phyloP scores from a whole-genome alignment of 2,888 invertebrate species.

The Drosophila lacicola region DNA sequence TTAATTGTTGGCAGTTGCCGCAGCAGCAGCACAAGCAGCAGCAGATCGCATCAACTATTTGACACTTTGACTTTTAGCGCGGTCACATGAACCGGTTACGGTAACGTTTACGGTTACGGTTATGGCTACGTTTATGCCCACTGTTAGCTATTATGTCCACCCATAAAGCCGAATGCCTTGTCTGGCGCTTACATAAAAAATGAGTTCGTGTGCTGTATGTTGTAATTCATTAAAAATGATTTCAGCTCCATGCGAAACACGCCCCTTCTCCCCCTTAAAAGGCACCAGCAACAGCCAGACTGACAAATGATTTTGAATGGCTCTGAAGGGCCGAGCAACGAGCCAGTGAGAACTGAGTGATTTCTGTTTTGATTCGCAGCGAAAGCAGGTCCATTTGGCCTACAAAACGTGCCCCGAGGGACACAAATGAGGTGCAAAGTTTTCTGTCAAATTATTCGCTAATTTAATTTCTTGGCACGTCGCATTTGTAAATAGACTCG shows the following conservation, averaged over 20 bases:
- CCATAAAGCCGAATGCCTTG: conserved; percentile 61
- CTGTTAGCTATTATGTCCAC: conserved; percentile 43
- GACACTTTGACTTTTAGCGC: conserved; percentile 68
- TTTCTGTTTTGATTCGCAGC: conserved; percentile 47
- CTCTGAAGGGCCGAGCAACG: background rate
- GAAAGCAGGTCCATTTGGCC: conserved; percentile 31
- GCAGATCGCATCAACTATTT: conserved; percentile 56
- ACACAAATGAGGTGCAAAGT: conserved; percentile 55
- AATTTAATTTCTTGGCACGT: conserved; percentile 77
- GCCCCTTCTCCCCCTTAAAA: background rate
- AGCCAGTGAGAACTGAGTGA: conserved; percentile 22
- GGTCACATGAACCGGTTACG: conserved; percentile 64
- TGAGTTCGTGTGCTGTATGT: conserved; percentile 58
- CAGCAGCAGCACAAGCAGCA: conserved; percentile 4
- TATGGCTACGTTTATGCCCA: conserved; percentile 38
- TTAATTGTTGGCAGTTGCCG: conserved; percentile 56
- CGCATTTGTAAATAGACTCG: conserved; percentile 38
- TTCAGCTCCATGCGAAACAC: conserved; percentile 29
- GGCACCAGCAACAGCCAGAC: conserved; percentile 11
- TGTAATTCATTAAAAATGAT: conserved; percentile 66
- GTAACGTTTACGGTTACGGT: conserved; percentile 28
- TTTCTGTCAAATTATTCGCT: conserved; percentile 59
- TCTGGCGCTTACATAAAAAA: conserved; percentile 70
- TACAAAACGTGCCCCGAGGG: conserved; percentile 19
- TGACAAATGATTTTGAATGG: conserved; percentile 42